phyloP scores from a whole-genome alignment of 37 sponge, comb jelly and placozoan genomes.

The Petrosia ficiformis region DNA sequence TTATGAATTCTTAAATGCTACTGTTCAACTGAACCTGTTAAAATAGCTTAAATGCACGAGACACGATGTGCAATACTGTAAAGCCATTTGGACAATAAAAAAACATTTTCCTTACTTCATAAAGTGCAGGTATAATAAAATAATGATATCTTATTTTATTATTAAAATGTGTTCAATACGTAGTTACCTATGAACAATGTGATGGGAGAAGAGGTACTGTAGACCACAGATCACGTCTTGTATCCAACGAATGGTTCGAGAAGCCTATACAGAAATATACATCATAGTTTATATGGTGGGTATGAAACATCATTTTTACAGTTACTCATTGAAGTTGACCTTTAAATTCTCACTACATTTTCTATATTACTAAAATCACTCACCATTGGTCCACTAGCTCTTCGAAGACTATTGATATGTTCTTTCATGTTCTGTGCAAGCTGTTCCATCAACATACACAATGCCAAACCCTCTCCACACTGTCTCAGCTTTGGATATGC shows the following conservation, averaged over 20 bases:
- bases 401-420: slow-evolving; percentile 23
- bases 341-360: too few relatives aligned
- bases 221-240: slow-evolving; percentile 57
- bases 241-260: slow-evolving; percentile 59
- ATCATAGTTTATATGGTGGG: too few relatives aligned
- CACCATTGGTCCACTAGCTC: slow-evolving; percentile 57
- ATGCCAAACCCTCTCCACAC: slow-evolving; percentile 39
- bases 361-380: too few relatives aligned
- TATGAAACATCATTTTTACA: background rate
- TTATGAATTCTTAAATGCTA: too few relatives aligned
- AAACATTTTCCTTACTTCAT: too few relatives aligned
- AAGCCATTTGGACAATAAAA: too few relatives aligned
- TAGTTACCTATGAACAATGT: slow-evolving; percentile 9
- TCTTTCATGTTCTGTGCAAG: slow-evolving; percentile 50
- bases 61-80: too few relatives aligned
- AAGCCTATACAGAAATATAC: slow-evolving; percentile 25
- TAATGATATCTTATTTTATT: background rate
- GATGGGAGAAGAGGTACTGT: slow-evolving; percentile 51
- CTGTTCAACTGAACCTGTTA: too few relatives aligned
- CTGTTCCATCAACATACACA: slow-evolving; percentile 79
- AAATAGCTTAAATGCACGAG: too few relatives aligned
- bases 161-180: background rate
- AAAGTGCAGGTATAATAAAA: too few relatives aligned
- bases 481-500: slow-evolving; percentile 23
- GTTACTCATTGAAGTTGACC: background rate